phyloP scores from a whole-genome alignment of 2,113 vertebrate genomes.

The Notothenia coriiceps region DNA sequence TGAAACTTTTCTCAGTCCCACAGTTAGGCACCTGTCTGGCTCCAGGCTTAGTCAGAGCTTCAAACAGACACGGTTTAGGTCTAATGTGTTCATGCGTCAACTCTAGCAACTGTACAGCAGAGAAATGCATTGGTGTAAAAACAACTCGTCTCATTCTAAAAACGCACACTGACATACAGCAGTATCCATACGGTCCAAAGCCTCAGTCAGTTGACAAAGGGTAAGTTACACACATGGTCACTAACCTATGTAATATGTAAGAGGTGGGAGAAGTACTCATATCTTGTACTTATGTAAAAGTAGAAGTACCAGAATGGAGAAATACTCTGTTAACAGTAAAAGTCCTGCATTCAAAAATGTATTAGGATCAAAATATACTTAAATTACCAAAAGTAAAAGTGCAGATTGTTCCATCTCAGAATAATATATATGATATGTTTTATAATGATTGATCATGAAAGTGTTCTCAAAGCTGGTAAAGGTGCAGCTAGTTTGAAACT shows the following conservation, averaged over 20 bases:
- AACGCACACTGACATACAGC: conserved; percentile 1
- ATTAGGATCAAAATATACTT: too few species aligned
- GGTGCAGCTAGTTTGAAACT: too few species aligned
- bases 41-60: conserved; percentile 24
- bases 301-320: too few species aligned
- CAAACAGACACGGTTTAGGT: not conserved
- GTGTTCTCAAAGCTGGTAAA: too few species aligned
- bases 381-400: too few species aligned
- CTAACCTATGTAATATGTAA: not conserved
- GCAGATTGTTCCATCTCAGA: too few species aligned
- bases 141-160: not conserved
- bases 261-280: too few species aligned
- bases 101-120: not conserved
- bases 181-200: not conserved
- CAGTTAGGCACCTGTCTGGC: conserved; percentile 21
- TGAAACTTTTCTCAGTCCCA: conserved; percentile 1
- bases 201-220: conserved; percentile 7
- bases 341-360: too few species aligned
- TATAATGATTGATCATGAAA: too few species aligned
- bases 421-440: too few species aligned
- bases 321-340: too few species aligned
- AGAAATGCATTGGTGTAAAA: not conserved
- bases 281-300: too few species aligned
- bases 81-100: conserved; percentile 4
- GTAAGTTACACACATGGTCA: conserved; percentile 1